Conservation (phyloP, 1,140 invertebrate species). For the Euwallacea similis region DNA sequence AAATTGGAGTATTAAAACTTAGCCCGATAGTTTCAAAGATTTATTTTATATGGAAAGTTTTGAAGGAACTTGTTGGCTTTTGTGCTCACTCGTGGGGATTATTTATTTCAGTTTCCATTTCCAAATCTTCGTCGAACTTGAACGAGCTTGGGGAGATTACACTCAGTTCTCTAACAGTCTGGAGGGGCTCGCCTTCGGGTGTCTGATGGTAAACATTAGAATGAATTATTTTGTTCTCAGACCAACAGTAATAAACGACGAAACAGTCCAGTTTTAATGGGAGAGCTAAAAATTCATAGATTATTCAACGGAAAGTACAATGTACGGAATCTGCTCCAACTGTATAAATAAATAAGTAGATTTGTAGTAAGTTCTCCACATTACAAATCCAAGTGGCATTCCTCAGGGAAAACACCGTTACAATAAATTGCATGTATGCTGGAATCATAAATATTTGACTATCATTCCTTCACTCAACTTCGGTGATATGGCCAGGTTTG, state of each 20-base stretch:
- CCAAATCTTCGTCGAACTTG: conserved; percentile 21
- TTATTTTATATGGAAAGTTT: conserved; percentile 43
- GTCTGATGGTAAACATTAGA: too few relatives aligned
- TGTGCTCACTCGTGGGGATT: conserved; percentile 25
- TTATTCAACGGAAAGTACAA: not conserved
- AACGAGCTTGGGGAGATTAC: not conserved
- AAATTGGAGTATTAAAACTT: conserved; percentile 46
- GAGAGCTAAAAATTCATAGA: not conserved
- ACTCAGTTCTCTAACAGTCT: not conserved
- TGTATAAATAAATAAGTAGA: conserved; percentile 13
- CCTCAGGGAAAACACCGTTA: conserved; percentile 2
- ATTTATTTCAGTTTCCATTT: conserved; percentile 34
- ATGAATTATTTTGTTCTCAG: too few relatives aligned
- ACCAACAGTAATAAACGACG: too few relatives aligned
- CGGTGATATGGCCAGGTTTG: conserved; percentile 5
- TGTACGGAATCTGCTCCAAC: conserved; percentile 6
- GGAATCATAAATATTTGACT: conserved; percentile 21
- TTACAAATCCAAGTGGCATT: conserved; percentile 18
- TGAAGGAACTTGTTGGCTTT: conserved; percentile 37
- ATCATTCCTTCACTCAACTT: conserved; percentile 23
- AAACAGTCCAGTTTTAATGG: not conserved
- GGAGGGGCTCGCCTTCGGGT: too few relatives aligned
- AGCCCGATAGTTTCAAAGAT: conserved; percentile 42
- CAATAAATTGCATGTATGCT: conserved; percentile 21
- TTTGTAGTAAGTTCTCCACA: conserved; percentile 9